Base-by-base conservation (phyloP, 35 echinoderm and acorn worm species). In the Amphiura filiformis region DNA sequence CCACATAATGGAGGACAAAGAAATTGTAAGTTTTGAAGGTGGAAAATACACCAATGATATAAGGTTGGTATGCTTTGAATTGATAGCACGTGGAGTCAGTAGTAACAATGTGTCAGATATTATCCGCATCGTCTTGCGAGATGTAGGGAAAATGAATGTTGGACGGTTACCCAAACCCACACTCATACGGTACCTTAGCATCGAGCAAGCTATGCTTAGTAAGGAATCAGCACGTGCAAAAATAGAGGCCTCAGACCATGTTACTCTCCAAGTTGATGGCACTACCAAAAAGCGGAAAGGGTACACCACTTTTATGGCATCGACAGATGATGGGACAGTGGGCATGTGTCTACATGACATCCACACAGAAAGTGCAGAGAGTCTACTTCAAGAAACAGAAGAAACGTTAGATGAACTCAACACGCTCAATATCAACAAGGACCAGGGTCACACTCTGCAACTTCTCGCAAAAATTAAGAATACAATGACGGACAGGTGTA, bases 401-500 rank as follows among this genome's bases (percentile, higher is more conserved):
- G 56, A 81, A 81, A 65, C 78, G 13, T 30, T 80, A 17, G 34
- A 80, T 37, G 78, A 80, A 80, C 20, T 89, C 5, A 15, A 28
- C 39, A 44, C 22, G 65, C 57, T 89, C n/a, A 89, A 82, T 42
- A 13, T 89, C 12, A 86, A 42, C 20, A 37, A 41, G 37, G 65
- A 86, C 35, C 2, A 33, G 61, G 61, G 26, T 70, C 7, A 70
- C 9, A 70, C 15, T 26, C 17, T 13, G 15, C 17, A 18, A 70
- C 9, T 70, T 1, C 26, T 70, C 7, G 31, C 78, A 26, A 89
- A 89, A 81, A 81, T 89, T 17, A 91, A 91, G 38, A 91, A 91
- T 39, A 91, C 89, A 3, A 91, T 85, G 89, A 77, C 89, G 13
- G 89, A 91, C 32, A 84, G 70, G 40, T 76, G 65, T 38, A 47